Percentiles rank a stretch among this genome's conserved stretches.
Evolutionary conservation across 2,888 invertebrate species (phyloP).

Genomic region (Cephus rjabovi): DNA sequence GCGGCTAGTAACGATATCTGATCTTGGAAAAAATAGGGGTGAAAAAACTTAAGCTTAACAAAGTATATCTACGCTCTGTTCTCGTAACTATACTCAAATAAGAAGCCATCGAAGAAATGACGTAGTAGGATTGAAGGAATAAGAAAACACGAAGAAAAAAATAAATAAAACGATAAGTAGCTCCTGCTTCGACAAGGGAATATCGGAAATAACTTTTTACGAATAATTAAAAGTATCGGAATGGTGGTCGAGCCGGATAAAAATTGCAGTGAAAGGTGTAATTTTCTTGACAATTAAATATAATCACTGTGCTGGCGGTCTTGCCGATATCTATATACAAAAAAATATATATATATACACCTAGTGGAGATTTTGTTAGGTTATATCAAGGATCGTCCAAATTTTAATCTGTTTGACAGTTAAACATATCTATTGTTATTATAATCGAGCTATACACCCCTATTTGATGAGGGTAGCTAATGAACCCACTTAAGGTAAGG

Average conservation of each 20-base stretch:
- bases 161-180: not conserved
- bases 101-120: not conserved
- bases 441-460: not conserved
- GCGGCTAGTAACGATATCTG: not conserved
- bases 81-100: not conserved
- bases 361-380: no score
- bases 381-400: not conserved
- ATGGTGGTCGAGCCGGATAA: not conserved
- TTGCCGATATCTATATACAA: not conserved
- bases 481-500: not conserved
- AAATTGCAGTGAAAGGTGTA: not conserved
- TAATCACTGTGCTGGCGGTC: not conserved
- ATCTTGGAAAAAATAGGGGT: not conserved
- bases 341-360: no score
- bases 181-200: not conserved
- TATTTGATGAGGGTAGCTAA: not conserved
- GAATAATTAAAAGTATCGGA: not conserved
- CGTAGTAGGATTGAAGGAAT: not conserved
- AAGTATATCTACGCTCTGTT: not conserved
- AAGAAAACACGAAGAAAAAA: constrained; percentile 9
- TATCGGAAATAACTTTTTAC: not conserved
- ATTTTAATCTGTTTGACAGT: not conserved
- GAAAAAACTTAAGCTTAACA: not conserved
- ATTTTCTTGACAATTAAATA: not conserved
- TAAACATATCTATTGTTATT: not conserved